A percentile compares a stretch with the other conserved stretches of the same genome.
Evolutionary conservation across 2,113 vertebrate genomes (phyloP).

Genomic region (Lophotis ruficrista): DNA sequence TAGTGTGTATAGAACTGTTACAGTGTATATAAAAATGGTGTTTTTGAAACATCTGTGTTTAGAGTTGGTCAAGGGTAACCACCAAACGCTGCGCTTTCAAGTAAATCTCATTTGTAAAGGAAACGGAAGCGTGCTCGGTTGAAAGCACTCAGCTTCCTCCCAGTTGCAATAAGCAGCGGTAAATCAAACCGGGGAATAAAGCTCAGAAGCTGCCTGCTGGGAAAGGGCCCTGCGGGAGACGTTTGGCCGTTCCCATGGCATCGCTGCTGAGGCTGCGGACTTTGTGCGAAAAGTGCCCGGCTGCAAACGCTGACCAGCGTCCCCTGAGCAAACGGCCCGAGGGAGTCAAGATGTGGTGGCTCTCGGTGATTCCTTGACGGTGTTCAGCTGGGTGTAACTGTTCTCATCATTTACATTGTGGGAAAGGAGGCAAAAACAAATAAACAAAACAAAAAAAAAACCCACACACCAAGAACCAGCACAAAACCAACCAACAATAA

Average conservation of each 20-base stretch:
- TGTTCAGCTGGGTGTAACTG: background rate
- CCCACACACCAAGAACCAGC: too few relatives aligned
- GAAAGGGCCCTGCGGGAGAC: background rate
- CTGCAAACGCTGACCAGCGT: background rate
- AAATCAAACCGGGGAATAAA: background rate
- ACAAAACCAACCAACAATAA: background rate
- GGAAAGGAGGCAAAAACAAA: background rate
- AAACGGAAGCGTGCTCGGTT: background rate
- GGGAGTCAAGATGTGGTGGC: background rate
- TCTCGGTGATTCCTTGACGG: background rate
- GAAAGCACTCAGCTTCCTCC: background rate
- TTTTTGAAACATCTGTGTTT: rapidly evolving
- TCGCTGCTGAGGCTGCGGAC: too few relatives aligned
- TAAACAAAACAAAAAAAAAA: background rate
- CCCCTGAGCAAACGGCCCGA: rapidly evolving
- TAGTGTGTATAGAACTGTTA: background rate
- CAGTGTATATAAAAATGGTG: background rate
- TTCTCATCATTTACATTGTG: background rate
- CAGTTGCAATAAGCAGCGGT: background rate
- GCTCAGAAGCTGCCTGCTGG: background rate
- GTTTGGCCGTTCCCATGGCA: rapidly evolving
- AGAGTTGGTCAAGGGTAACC: background rate
- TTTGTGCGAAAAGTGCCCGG: background rate
- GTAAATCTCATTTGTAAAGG: background rate
- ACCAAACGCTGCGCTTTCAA: background rate